Base-by-base conservation (phyloP, 1,140 invertebrate genomes). In the Ephestia elutella region DNA sequence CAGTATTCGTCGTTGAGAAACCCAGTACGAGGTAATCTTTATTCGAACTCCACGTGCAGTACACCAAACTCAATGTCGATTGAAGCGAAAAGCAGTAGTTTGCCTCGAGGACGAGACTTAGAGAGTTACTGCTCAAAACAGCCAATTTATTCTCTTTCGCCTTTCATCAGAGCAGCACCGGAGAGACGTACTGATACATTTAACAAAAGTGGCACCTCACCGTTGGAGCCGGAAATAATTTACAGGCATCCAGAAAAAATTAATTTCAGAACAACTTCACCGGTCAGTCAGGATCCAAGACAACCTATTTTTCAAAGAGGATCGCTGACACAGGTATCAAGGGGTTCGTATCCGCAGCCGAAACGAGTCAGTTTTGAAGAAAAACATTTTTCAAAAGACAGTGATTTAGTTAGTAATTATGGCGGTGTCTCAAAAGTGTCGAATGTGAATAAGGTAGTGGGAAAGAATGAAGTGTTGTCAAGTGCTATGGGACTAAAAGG, bases 151-250 rank as follows among this genome's bases (percentile, higher is more conserved):
- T 11, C 63, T 15, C 60, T 60, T 35, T 53, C 65, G 10, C 71
- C 71, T n/a, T 86, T 86, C 58, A 54, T 57, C 18, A 70, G 82
- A 73, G 73, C 73, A 19, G 71, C 71, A 49, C 70, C 75, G 9
- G 80, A 83, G 54, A 70, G 82, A 21, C 63, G 75, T n/a, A 86
- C 82, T 15, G 82, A 87, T 66, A 75, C 78, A n/a, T 83, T 68
- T 60, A 69, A 86, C 51, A 70, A 66, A 54, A 62, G 51, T 48
- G 67, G 68, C 17, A 56, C 59, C 38, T 49, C 50, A 54, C 55
- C 62, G 13, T 38, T 62, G 7, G 77, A 78, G 7, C 60, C 65
- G 20, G 78, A 77, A 57, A 67, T 79, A 21, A 56, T 77, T 18
- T 85, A 80, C 50, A 75, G 79, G 56, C 66, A 85, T 63, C 73